phyloP scores from a whole-genome alignment of 2,113 vertebrate genomes.

The Galeopterus variegatus region DNA sequence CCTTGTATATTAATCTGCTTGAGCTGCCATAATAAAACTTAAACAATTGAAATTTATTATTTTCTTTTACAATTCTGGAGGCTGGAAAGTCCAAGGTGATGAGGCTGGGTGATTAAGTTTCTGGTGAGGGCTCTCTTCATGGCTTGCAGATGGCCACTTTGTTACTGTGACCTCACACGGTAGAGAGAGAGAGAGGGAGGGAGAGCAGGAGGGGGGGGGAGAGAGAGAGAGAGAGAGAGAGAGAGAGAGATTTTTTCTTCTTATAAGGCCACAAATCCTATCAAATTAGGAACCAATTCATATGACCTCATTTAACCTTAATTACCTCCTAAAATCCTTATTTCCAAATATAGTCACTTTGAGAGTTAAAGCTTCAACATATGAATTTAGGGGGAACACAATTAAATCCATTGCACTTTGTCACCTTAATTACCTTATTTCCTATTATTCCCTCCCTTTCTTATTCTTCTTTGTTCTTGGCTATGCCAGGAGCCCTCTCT shows the following conservation, averaged over 20 bases:
- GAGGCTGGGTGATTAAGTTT: background rate
- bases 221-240: background rate
- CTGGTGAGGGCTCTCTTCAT: background rate
- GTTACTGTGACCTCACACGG: background rate
- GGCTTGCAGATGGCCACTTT: background rate
- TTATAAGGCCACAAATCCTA: too few relatives aligned
- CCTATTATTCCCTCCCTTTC: background rate
- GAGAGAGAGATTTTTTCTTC: too few relatives aligned
- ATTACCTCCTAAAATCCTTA: background rate
- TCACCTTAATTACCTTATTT: too few relatives aligned
- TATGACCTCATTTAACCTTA: too few relatives aligned
- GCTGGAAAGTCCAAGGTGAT: background rate
- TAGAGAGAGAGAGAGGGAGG: background rate
- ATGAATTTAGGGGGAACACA: too few relatives aligned
- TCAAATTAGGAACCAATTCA: too few relatives aligned
- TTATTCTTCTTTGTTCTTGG: background rate
- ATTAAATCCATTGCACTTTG: too few relatives aligned
- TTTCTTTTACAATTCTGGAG: background rate
- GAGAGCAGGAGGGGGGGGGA: too few relatives aligned
- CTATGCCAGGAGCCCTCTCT: background rate
- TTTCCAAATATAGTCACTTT: background rate
- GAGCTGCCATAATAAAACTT: background rate
- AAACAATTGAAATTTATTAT: background rate
- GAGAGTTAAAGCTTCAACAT: too few relatives aligned
- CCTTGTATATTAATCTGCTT: background rate